Conservation (phyloP, 2,888 invertebrate genomes). For the Cabera pusaria region DNA sequence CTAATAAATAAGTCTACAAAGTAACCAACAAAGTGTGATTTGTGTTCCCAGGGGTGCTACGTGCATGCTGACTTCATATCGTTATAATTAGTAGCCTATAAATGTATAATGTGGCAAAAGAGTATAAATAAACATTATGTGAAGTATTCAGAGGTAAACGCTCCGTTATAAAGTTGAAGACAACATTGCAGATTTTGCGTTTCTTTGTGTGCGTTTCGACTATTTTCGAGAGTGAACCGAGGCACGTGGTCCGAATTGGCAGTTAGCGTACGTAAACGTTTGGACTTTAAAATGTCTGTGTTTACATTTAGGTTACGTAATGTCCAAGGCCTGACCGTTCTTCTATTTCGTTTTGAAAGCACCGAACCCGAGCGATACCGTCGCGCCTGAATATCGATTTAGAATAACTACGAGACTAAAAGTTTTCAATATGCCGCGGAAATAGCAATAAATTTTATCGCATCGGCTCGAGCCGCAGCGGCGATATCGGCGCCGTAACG, state of each 20-base stretch:
- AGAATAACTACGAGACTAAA: slow-evolving; percentile 1
- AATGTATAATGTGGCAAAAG: slow-evolving; percentile 54
- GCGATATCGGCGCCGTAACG: slow-evolving; percentile 20
- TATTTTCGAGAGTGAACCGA: slow-evolving; percentile 23
- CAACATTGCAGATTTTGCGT: slow-evolving; percentile 28
- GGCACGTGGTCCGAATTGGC: slow-evolving; percentile 25
- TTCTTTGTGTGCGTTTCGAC: slow-evolving; percentile 28
- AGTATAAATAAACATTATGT: slow-evolving; percentile 61
- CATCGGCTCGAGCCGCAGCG: neutral
- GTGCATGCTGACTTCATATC: slow-evolving; percentile 70
- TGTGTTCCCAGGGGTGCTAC: slow-evolving; percentile 61
- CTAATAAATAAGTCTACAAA: slow-evolving; percentile 54
- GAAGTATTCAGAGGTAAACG: slow-evolving; percentile 55
- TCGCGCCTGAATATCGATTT: slow-evolving; percentile 12
- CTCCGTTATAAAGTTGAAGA: slow-evolving; percentile 43
- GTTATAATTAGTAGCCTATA: slow-evolving; percentile 67
- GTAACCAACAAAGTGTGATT: slow-evolving; percentile 60
- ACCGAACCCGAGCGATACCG: slow-evolving; percentile 6
- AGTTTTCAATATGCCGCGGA: neutral
- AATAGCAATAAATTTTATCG: slow-evolving; percentile 3
- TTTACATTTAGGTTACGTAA: slow-evolving; percentile 30
- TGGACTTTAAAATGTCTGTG: slow-evolving; percentile 27
- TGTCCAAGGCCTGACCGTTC: slow-evolving; percentile 26
- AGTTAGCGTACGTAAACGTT: slow-evolving; percentile 24
- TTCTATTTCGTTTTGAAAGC: slow-evolving; percentile 19